These are phyloP conservation scores for Cheilosia scutellata DNA, from an alignment of 2,888 invertebrate genomes.

Conservation along the genomic window DNA sequence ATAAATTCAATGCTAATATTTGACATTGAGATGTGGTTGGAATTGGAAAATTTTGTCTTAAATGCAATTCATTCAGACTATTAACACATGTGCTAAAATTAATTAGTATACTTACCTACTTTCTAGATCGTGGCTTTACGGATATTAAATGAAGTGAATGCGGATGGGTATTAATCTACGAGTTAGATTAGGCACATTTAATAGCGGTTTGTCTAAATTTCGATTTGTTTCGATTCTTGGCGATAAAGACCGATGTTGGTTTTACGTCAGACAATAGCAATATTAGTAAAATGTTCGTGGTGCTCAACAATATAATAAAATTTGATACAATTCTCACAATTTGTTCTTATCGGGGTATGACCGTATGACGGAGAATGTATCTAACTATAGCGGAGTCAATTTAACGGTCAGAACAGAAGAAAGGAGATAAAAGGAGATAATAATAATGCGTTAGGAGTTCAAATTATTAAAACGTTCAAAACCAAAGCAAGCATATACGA, in stretches of 20 bases:
- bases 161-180: neutral
- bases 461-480: too few relatives aligned
- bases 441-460: too few relatives aligned
- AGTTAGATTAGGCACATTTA: neutral
- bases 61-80: neutral
- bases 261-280: neutral
- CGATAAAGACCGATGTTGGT: neutral
- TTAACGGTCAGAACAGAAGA: too few relatives aligned
- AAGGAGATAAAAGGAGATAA: too few relatives aligned
- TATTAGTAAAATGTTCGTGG: too few relatives aligned
- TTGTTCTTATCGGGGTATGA: too few relatives aligned
- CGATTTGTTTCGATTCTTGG: neutral
- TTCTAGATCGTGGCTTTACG: neutral
- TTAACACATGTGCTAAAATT: neutral
- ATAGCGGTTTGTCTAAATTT: neutral
- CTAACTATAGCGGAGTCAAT: too few relatives aligned
- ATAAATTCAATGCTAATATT: constrained; percentile 18
- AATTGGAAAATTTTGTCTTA: neutral
- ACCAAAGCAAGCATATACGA: too few relatives aligned
- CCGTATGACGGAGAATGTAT: too few relatives aligned
- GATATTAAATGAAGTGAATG: neutral
- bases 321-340: too few relatives aligned
- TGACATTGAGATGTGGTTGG: constrained; percentile 24
- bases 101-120: too few relatives aligned
- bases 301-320: too few relatives aligned